Base-by-base conservation (phyloP, 2,113 vertebrate genomes). In the Chionis minor region DNA sequence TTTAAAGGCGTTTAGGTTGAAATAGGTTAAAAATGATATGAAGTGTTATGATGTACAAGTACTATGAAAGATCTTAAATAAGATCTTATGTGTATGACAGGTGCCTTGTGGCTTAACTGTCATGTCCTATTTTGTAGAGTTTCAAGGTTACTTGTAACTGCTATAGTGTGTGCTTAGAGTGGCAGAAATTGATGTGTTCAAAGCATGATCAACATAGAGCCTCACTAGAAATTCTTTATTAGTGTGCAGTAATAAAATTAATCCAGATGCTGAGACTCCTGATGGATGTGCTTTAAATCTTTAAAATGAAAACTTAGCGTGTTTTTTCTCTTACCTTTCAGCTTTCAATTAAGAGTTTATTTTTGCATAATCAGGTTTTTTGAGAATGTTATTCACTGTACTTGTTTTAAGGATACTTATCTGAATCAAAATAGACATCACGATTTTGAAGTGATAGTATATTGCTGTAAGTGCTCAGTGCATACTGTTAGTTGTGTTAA, bases 51-150 rank as follows among this genome's bases (percentile, higher is more conserved):
- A 71, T 74, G 30, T 72, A 47, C 33, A 61, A 82, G 45, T 80
- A 83, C 30, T 38, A 45, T 40, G 79, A 83, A 88, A 82, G 78
- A 65, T 82, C 66, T 75, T 71, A 40, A 10, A 5, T 80, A 45
- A 73, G 81, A 81, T 90, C 30, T 45, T 32, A 33, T 0, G 1
- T 1, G 0, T 49, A 10, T 65, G 79, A 28, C 93, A 95, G 95
- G 94, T 96, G 94, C 81, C 32, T 96, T 96, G 95, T 97, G 96
- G 95, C 83, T 96, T 96, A 97, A 96, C 94, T 86, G 96, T 81
- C 88, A 12, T 49, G 81, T 83, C 69, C 73, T 89, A 81, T 90
- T 93, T 93, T 69, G 59, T 45, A 85, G 75, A 51, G 49, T 87
- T 94, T 86, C 77, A 85, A 85, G 88, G 93, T 93, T 90, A 51